Evolutionary conservation across 2,113 vertebrate species (phyloP).

Genomic region (Verasper variegatus): DNA sequence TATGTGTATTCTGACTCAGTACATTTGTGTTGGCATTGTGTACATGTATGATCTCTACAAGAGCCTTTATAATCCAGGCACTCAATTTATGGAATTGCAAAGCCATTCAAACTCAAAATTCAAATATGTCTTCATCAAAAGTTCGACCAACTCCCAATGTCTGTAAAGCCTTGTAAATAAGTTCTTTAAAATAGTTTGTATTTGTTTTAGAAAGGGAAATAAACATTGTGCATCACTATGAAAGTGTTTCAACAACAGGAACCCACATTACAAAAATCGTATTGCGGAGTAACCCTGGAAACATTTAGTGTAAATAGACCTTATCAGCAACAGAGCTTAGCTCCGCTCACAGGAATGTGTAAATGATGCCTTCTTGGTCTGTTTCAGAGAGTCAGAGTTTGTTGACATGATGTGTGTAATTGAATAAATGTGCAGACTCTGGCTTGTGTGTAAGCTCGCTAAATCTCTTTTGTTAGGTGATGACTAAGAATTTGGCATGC

Average conservation of each 20-base stretch:
- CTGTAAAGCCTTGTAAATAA: neutral
- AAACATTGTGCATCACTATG: neutral
- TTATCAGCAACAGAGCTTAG: conserved; percentile 27
- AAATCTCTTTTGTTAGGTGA: conserved; percentile 77
- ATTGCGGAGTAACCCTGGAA: neutral
- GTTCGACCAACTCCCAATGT: neutral
- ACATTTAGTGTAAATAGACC: neutral
- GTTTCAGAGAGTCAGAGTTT: conserved; percentile 59
- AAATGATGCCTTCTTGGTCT: conserved; percentile 57
- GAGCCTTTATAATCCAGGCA: neutral
- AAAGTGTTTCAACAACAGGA: neutral
- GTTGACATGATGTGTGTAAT: conserved; percentile 72
- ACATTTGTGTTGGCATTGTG: neutral
- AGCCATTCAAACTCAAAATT: neutral
- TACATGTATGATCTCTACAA: neutral
- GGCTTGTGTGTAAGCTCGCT: conserved; percentile 68
- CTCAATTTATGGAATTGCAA: neutral
- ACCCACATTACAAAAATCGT: neutral
- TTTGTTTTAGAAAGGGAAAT: neutral
- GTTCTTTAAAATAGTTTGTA: neutral
- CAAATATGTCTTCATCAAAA: neutral
- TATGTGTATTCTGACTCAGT: neutral
- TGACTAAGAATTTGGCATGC: conserved; percentile 71
- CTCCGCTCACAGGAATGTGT: conserved; percentile 39
- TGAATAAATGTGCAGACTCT: conserved; percentile 78